Conservation (phyloP, 37 sponge, comb jelly and placozoan species). For the Theonella swinhoei region DNA sequence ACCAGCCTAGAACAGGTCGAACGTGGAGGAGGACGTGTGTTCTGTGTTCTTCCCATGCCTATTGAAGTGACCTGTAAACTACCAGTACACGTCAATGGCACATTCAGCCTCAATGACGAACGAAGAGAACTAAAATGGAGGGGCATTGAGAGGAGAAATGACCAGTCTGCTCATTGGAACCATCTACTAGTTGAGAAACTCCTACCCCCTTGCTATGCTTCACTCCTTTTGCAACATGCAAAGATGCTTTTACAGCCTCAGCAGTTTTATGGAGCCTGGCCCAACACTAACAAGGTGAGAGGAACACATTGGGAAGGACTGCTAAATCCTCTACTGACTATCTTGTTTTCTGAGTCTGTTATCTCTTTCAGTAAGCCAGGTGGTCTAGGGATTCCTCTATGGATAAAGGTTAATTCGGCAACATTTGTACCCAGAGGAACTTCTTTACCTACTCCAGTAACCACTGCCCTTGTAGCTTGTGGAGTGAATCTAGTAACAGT, state of each 20-base stretch:
- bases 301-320: conserved; percentile 18
- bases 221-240: not conserved
- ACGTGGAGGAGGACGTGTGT: conserved; percentile 21
- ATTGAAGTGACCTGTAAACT: conserved; percentile 20
- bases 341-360: not conserved
- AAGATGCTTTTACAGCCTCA: not conserved
- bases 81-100: conserved; percentile 63
- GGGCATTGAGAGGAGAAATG: conserved; percentile 23
- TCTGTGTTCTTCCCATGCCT: conserved; percentile 71
- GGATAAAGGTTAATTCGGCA: not conserved
- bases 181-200: conserved; percentile 27
- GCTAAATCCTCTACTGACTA: not conserved
- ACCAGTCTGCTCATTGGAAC: conserved; percentile 55
- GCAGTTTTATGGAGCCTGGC: conserved; percentile 41
- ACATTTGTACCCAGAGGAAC: not conserved
- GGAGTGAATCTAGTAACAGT: conserved; percentile 31
- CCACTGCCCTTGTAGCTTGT: conserved; percentile 18
- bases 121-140: conserved; percentile 60
- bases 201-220: conserved; percentile 34
- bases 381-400: not conserved
- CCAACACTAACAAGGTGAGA: not conserved
- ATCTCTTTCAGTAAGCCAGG: not conserved
- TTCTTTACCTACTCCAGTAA: not conserved
- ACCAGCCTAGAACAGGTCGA: not conserved
- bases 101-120: conserved; percentile 43